Base-by-base conservation (phyloP, 2,113 vertebrate species). In the Corythornis cristatus region DNA sequence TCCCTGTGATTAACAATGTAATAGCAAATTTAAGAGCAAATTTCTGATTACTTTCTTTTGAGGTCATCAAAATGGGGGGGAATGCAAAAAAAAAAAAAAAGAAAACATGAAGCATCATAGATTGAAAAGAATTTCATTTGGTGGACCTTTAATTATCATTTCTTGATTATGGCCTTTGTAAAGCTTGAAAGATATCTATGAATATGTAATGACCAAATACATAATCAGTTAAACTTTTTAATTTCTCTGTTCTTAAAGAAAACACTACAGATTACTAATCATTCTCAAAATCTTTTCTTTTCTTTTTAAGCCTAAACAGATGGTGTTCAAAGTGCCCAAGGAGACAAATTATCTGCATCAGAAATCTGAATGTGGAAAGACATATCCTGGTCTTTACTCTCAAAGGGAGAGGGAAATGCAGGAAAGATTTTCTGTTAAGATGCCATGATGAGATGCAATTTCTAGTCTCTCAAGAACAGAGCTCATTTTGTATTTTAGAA, bases 381-480 rank as follows among this genome's bases (percentile, higher is more conserved):
- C 3, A 33, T 17, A 83, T 31, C 45, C 42, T n/a, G 74, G 37
- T 71, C 56, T 51, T 45, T 53, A 43, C 28, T 89, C 66, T 90
- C 89, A 87, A 37, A 66, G 23, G 45, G 50, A 81, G 25, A 65
- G 35, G 72, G 31, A 68, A 90, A 83, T 46, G 50, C 37, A 70
- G 51, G 67, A 81, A 72, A 53, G 37, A 68, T 50, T 92, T 93
- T 77, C 68, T 92, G 21, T 86, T 95, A 90, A 87, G 54, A 72
- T 73, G 62, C 16, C 68, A 88, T 95, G 86, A 83, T 54, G n/a
- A 94, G 12, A 15, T 72, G 57, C 91, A 87, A 93, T 83, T 94
- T 31, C 48, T 85, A 71, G 93, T 93, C 80, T 94, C 58, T 88
- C 58, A 56, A 26, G 64, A 93, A 61, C n/a, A 78, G 28, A 21